phyloP scores from a whole-genome alignment of 2,113 vertebrate genomes.

The Platysteira castanea region DNA sequence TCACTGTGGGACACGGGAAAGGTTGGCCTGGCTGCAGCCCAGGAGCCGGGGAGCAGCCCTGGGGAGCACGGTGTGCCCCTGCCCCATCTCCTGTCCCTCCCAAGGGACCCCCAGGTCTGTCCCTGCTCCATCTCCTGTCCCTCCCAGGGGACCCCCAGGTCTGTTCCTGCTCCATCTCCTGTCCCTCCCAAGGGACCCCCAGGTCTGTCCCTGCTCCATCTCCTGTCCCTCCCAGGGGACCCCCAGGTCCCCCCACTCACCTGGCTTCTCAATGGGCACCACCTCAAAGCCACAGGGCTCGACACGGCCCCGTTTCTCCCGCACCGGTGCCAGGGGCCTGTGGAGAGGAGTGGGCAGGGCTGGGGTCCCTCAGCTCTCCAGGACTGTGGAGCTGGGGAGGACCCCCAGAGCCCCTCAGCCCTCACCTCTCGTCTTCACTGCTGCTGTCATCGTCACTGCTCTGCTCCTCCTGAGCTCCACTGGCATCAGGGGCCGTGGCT shows the following conservation, averaged over 20 bases:
- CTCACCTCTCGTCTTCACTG: conserved; percentile 82
- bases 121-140: too few relatives aligned
- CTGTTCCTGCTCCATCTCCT: too few relatives aligned
- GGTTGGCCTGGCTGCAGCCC: background rate
- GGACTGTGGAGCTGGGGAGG: background rate
- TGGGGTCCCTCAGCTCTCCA: background rate
- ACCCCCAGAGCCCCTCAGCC: background rate
- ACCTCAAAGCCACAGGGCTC: conserved; percentile 77
- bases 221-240: too few relatives aligned
- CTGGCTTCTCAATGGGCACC: conserved; percentile 87
- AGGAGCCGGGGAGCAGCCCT: background rate
- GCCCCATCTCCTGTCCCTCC: too few relatives aligned
- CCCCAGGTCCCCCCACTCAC: conserved; percentile 64
- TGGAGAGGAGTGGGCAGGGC: background rate
- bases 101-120: background rate
- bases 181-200: too few relatives aligned
- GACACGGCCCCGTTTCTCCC: background rate
- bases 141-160: fast-evolving
- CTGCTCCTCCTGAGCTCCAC: background rate
- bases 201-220: too few relatives aligned
- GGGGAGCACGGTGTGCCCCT: fast-evolving
- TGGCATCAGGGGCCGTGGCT: fast-evolving
- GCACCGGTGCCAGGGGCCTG: conserved; percentile 63
- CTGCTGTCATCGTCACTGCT: conserved; percentile 67
- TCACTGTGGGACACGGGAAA: conserved; percentile 67